Evolutionary conservation across 1,140 invertebrate genomes (phyloP), one percentile per base, ranked within the genome.

Genomic region (Drosophila ironensis): DNA sequence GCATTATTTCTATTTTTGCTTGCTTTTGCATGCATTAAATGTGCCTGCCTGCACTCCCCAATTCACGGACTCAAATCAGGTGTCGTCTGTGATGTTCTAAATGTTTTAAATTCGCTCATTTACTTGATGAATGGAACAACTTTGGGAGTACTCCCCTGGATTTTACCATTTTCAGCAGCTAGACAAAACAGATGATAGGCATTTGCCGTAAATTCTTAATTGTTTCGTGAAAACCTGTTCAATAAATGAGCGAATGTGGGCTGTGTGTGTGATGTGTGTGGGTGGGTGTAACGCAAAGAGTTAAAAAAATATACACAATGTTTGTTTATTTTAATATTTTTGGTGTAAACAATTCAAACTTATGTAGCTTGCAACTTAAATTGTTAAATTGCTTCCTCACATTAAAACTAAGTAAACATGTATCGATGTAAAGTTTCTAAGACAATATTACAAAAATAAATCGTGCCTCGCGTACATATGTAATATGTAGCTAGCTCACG

Each of bases 281-380:
- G 45, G 33, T 66, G 46, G 59, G 54, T 60, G 33, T 67, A 57
- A 59, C 42, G 76, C 63, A 52, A 52, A 60, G 44, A 44, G 59
- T 60, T 51, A 57, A 66, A 59, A 59, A 61, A 84, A 63, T 71
- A 86, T 84, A 68, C 71, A 86, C 71, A 66, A 61, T 74, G 70
- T 74, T 81, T 72, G 69, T 86, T 84, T 86, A 84, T 86, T 86
- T 86, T 67, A 67, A 84, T 84, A 84, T 84, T 84, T 84, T 84
- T 84, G 78, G 78, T 84, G 74, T 84, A 84, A 84, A 84, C 78
- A 84, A 84, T 84, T 84, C 54, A 76, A 82, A 69, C 77, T 81
- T 81, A 75, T 81, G 66, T 71, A 81, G 54, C 46, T 73, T 78
- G 75, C 70, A 80, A 72, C 70, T 82, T 41, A 81, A 82, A 72